phyloP scores from a whole-genome alignment of 2,113 vertebrate genomes.

The Mystacornis crossleyi region DNA sequence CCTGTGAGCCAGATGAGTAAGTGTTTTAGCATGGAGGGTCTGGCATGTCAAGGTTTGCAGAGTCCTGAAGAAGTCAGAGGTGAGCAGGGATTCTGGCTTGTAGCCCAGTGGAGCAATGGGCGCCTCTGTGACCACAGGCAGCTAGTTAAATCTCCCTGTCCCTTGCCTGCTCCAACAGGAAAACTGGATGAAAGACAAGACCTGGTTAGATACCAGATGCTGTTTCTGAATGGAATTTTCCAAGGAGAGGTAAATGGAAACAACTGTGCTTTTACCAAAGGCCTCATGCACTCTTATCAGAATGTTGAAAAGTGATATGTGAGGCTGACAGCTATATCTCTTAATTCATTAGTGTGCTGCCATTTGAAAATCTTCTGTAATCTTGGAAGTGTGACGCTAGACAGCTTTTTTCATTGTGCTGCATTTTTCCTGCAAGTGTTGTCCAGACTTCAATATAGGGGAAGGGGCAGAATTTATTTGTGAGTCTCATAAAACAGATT shows the following conservation, averaged over 20 bases:
- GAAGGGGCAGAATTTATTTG: not conserved
- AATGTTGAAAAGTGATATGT: not conserved
- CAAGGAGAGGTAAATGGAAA: not conserved
- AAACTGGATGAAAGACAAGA: not conserved
- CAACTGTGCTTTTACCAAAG: not conserved
- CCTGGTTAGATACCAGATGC: conserved; percentile 10
- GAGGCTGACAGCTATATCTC: not conserved
- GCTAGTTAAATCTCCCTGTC: not conserved
- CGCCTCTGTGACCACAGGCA: not conserved
- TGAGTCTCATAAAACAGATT: not conserved
- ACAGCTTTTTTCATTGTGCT: not conserved
- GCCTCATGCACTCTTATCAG: not conserved
- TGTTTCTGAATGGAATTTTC: conserved; percentile 11
- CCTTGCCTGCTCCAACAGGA: not conserved
- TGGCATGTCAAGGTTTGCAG: not conserved
- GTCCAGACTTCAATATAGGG: not conserved
- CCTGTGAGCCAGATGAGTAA: not conserved
- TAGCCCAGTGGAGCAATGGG: not conserved
- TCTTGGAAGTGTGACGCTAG: not conserved
- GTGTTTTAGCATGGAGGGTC: not conserved
- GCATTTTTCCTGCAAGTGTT: not conserved
- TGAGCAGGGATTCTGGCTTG: not conserved
- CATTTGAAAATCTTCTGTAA: not conserved
- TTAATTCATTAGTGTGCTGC: not conserved
- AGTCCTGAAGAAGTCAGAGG: not conserved